These are phyloP conservation scores for Chloroclysta siterata DNA, from an alignment of 2,888 invertebrate species.

Conservation along the genomic window DNA sequence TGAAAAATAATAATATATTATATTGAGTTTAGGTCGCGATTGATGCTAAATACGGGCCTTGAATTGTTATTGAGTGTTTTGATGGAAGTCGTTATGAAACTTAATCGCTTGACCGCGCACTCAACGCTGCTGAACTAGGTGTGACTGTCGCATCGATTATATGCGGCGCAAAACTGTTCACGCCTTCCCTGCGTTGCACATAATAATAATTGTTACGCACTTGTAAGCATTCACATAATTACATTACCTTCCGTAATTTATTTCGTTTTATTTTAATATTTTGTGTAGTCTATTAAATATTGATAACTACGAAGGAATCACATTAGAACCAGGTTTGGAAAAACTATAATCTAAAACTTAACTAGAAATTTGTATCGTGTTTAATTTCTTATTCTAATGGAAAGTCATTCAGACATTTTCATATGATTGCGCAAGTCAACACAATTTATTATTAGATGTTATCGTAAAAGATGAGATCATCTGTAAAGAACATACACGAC, in stretches of 20 bases:
- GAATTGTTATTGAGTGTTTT: constrained; percentile 37
- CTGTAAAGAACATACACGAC: constrained; percentile 6
- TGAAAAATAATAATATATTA: no score
- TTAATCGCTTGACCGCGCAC: constrained; percentile 22
- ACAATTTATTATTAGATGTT: constrained; percentile 25
- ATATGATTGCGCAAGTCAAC: constrained; percentile 20
- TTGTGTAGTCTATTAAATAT: background rate
- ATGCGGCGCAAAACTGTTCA: constrained; percentile 13
- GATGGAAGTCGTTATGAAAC: constrained; percentile 21
- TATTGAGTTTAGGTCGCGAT: no score
- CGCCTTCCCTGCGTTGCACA: constrained; percentile 7
- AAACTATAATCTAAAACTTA: no score
- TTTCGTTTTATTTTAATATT: constrained; percentile 2
- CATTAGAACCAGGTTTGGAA: no score
- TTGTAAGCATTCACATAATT: constrained; percentile 19
- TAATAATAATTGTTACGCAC: constrained; percentile 11
- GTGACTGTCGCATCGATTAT: constrained; percentile 11
- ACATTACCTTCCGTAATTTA: constrained; percentile 5
- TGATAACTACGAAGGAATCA: no score
- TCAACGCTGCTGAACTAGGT: background rate
- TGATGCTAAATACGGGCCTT: background rate
- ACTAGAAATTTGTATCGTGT: background rate
- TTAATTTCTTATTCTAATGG: background rate
- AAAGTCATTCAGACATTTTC: constrained; percentile 7
- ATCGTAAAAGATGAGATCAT: constrained; percentile 36